Percentiles rank a stretch among this genome's conserved stretches.
Conservation (phyloP, 2,113 vertebrate species). For the Gallinago paraguaiae region DNA sequence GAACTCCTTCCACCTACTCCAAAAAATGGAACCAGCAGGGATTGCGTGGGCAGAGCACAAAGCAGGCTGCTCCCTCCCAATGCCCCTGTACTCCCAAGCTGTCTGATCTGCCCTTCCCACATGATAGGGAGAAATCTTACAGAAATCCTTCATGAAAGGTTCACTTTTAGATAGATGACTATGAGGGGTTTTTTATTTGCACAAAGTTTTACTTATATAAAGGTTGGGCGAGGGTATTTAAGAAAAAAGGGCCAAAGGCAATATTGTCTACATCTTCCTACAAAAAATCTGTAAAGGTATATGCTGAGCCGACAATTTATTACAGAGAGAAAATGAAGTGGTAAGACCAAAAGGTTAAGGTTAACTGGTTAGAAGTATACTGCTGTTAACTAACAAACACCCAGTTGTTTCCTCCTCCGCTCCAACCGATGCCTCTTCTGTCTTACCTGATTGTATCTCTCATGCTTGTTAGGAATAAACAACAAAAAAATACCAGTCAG, state of each 20-base stretch:
- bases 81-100: not conserved
- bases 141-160: not conserved
- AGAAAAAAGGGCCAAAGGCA: not conserved
- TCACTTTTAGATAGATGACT: not conserved
- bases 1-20: not conserved
- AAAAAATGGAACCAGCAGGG: not conserved
- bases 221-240: not conserved
- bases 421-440: not conserved
- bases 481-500: not conserved
- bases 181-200: not conserved
- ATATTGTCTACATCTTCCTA: not conserved
- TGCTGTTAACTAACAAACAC: not conserved
- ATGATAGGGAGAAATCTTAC: not conserved
- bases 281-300: not conserved
- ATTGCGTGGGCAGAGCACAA: not conserved
- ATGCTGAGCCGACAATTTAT: not conserved
- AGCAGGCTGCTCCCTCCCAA: accelerated
- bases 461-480: not conserved
- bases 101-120: not conserved
- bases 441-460: not conserved
- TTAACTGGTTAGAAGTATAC: not conserved
- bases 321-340: not conserved
- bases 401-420: not conserved
- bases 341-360: not conserved
- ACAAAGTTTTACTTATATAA: not conserved